These are phyloP conservation scores for Alexandromys fortis DNA, from an alignment of 2,113 vertebrate species.

Conservation along the genomic window DNA sequence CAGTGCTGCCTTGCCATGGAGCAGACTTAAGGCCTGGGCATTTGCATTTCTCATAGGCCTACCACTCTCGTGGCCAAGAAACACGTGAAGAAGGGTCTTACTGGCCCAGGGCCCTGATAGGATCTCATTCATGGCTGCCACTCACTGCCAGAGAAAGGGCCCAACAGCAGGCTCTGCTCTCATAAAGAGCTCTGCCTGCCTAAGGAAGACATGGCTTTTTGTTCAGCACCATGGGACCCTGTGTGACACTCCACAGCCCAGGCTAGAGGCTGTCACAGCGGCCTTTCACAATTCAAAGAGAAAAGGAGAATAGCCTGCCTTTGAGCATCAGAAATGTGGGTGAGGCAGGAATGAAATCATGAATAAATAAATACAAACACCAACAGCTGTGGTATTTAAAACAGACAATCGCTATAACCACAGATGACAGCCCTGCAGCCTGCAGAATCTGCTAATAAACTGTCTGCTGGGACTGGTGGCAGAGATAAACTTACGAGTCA, in stretches of 20 bases:
- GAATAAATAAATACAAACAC: conserved; percentile 77
- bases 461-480: conserved; percentile 80
- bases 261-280: conserved; percentile 57
- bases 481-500: conserved; percentile 83
- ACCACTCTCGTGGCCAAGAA: conserved; percentile 68
- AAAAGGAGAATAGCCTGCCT: conserved; percentile 74
- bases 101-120: conserved; percentile 60
- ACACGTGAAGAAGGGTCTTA: conserved; percentile 74
- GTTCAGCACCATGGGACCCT: conserved; percentile 71
- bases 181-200: conserved; percentile 64
- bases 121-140: conserved; percentile 69
- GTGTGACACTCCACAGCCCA: conserved; percentile 64
- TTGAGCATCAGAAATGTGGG: conserved; percentile 74
- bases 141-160: conserved; percentile 59
- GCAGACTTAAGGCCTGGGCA: conserved; percentile 52
- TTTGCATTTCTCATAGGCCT: conserved; percentile 71
- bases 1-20: conserved; percentile 23
- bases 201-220: conserved; percentile 63
- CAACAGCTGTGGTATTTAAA: conserved; percentile 84
- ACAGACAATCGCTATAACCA: conserved; percentile 81
- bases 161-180: conserved; percentile 58
- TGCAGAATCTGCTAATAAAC: conserved; percentile 82
- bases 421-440: conserved; percentile 80
- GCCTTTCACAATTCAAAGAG: conserved; percentile 74
- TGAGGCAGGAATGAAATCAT: conserved; percentile 76